phyloP scores from a whole-genome alignment of 2,113 vertebrate species.

The Nanger granti region DNA sequence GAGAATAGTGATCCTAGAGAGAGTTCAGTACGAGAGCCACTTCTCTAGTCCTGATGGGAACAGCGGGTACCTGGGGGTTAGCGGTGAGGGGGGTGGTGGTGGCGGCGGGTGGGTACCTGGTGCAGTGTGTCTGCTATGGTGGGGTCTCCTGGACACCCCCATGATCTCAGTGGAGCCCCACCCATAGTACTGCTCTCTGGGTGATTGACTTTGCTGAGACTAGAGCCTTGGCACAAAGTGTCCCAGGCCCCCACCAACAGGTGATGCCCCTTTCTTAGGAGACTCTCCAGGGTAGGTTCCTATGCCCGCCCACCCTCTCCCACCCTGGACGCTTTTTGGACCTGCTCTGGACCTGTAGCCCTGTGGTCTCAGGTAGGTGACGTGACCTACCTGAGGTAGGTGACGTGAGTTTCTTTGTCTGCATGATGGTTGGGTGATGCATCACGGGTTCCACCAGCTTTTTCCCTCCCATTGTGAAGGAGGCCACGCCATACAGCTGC shows the following conservation, averaged over 20 bases:
- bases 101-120: neutral
- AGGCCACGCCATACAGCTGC: too few species aligned
- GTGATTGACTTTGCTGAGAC: neutral
- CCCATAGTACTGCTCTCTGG: neutral
- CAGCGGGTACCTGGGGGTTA: neutral
- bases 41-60: neutral
- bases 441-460: neutral
- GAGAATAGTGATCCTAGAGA: neutral
- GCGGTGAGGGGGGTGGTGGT: neutral
- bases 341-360: neutral
- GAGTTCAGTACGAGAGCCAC: neutral
- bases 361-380: neutral
- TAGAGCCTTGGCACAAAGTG: neutral
- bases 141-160: neutral
- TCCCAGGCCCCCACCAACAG: neutral
- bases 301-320: accelerated
- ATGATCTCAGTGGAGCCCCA: neutral
- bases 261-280: neutral
- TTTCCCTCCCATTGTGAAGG: accelerated
- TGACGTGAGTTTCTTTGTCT: neutral
- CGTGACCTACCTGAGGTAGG: neutral
- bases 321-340: neutral
- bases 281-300: neutral
- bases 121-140: accelerated
- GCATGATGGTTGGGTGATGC: neutral